phyloP scores from a whole-genome alignment of 2,797 vertebrate genomes.

The Falco cherrug region DNA sequence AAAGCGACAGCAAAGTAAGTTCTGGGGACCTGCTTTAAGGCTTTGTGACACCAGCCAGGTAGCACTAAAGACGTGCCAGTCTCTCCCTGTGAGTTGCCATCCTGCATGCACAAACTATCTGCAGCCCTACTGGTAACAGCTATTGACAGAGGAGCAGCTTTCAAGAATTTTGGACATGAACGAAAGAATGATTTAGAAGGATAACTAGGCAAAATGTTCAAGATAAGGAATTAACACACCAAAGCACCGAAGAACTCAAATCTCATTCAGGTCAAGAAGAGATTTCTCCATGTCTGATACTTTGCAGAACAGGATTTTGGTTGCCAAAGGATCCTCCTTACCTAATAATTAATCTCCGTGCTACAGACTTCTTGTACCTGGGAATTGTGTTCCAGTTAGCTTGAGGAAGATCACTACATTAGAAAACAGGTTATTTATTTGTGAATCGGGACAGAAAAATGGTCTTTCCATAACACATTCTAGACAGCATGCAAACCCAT shows the following conservation, averaged over 20 bases:
- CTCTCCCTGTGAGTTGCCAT: background rate
- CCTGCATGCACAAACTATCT: background rate
- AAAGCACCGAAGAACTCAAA: background rate
- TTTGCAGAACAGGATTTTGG: background rate
- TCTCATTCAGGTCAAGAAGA: background rate
- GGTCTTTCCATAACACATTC: background rate
- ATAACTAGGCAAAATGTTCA: background rate
- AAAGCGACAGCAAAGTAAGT: slow-evolving; percentile 21
- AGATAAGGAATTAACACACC: background rate
- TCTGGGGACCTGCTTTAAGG: slow-evolving; percentile 37
- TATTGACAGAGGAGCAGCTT: background rate
- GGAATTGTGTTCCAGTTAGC: background rate
- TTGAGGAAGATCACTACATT: background rate
- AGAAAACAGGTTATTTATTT: background rate
- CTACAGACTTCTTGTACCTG: background rate
- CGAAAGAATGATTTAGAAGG: background rate
- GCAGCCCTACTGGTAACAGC: background rate
- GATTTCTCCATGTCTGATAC: background rate
- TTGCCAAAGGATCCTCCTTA: background rate
- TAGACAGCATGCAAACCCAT: background rate
- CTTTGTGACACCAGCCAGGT: background rate
- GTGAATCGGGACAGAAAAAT: background rate
- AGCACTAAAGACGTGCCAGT: background rate
- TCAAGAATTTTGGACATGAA: background rate
- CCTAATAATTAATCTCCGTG: background rate